phyloP scores from a whole-genome alignment of 2,888 invertebrate species.

The Euzetes globulus region DNA sequence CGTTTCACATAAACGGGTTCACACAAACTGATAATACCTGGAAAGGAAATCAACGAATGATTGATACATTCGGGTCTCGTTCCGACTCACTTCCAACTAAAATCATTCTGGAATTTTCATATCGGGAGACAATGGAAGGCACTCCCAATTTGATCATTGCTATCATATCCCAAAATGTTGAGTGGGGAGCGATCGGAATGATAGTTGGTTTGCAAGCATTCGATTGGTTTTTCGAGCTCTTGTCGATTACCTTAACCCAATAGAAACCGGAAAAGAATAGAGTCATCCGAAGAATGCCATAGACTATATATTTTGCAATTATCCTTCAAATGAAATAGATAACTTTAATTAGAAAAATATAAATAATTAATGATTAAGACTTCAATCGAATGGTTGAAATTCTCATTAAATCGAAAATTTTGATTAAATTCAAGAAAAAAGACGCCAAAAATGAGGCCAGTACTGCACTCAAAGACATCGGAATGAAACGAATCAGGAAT shows the following conservation, averaged over 20 bases:
- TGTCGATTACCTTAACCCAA: conserved; percentile 27
- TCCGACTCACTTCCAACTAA: conserved; percentile 75
- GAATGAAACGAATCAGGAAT: background rate
- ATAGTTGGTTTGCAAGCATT: conserved; percentile 59
- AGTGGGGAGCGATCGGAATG: conserved; percentile 80
- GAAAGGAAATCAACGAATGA: background rate
- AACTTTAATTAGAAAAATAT: background rate
- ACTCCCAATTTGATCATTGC: conserved; percentile 73
- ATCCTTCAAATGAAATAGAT: background rate
- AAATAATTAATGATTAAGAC: background rate
- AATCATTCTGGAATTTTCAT: conserved; percentile 69
- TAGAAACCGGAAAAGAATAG: conserved; percentile 29
- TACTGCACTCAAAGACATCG: background rate
- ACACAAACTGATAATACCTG: conserved; percentile 81
- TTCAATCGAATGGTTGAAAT: background rate
- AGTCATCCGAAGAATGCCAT: background rate
- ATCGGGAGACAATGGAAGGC: conserved; percentile 81
- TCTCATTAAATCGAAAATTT: background rate
- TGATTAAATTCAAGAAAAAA: background rate
- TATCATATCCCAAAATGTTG: conserved; percentile 80
- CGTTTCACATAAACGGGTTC: conserved; percentile 91
- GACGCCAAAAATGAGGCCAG: background rate
- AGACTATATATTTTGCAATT: background rate
- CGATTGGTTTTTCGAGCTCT: background rate
- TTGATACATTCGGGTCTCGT: background rate